A percentile compares a stretch with the other conserved stretches of the same genome.
Conservation (phyloP, 2,797 vertebrate species). For the Podarcis siculus region DNA sequence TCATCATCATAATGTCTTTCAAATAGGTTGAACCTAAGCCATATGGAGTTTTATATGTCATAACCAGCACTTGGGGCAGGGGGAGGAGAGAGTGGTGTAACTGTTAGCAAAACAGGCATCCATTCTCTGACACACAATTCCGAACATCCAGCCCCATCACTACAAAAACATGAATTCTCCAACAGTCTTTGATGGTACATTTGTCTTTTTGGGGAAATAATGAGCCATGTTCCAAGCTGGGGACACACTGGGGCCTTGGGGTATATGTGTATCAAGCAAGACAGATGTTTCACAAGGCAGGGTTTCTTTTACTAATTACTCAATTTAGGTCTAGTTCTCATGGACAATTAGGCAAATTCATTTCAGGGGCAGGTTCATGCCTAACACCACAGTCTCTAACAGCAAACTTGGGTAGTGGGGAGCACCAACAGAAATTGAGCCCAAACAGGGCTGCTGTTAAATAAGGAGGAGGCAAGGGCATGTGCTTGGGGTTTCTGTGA, state of each 20-base stretch:
- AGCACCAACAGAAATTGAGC: too few species aligned
- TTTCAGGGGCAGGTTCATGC: neutral
- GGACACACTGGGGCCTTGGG: too few species aligned
- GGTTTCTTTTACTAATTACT: neutral
- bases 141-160: neutral
- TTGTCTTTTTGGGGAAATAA: neutral
- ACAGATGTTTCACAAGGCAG: neutral
- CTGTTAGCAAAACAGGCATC: neutral
- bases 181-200: neutral
- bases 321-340: neutral
- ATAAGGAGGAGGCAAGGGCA: too few species aligned
- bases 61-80: too few species aligned
- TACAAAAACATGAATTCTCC: neutral
- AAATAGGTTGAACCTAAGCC: too few species aligned
- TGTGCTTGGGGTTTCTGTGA: too few species aligned
- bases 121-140: neutral
- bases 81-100: neutral
- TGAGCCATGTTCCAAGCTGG: neutral
- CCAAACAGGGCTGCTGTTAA: too few species aligned
- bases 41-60: too few species aligned
- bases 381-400: too few species aligned
- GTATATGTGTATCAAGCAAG: neutral
- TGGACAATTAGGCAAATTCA: neutral
- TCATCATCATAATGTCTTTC: too few species aligned
- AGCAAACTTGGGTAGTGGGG: too few species aligned